Evolutionary conservation across 2,113 vertebrate genomes (phyloP).

Genomic region (Phyllostomus hastatus): DNA sequence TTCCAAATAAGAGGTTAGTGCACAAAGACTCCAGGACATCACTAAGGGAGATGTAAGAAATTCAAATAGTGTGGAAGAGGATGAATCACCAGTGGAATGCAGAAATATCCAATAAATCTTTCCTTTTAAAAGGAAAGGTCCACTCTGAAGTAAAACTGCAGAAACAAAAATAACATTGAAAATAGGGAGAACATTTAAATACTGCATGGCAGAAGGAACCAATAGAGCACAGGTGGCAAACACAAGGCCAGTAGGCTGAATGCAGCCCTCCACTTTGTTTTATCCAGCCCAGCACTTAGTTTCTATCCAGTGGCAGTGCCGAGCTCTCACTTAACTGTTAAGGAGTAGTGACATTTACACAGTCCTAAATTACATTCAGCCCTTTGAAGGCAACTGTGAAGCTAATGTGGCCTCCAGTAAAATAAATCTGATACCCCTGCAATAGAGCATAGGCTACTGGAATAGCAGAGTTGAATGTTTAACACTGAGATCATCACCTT

Average conservation of each 20-base stretch:
- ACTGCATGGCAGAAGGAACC: not conserved
- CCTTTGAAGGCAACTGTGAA: too few species aligned
- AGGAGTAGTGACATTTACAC: too few species aligned
- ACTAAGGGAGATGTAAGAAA: not conserved
- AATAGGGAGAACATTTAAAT: not conserved
- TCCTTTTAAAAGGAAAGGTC: not conserved
- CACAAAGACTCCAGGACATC: not conserved
- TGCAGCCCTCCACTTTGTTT: too few species aligned
- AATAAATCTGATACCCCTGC: too few species aligned
- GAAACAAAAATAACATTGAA: not conserved
- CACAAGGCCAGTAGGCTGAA: too few species aligned
- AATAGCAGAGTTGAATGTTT: not conserved
- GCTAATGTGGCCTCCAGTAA: too few species aligned
- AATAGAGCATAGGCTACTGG: not conserved
- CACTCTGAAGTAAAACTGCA: not conserved
- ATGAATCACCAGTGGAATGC: not conserved
- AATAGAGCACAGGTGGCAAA: not conserved
- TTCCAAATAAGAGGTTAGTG: not conserved
- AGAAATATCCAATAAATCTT: not conserved
- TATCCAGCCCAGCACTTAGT: too few species aligned
- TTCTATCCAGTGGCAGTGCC: too few species aligned
- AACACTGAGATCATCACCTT: not conserved
- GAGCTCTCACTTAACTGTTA: too few species aligned
- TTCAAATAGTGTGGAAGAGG: not conserved
- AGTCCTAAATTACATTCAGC: too few species aligned